Percentiles rank a stretch among this genome's conserved stretches.
These are phyloP conservation scores for Fragum whitleyi DNA, from an alignment of 2,888 invertebrate species.

Conservation along the genomic window DNA sequence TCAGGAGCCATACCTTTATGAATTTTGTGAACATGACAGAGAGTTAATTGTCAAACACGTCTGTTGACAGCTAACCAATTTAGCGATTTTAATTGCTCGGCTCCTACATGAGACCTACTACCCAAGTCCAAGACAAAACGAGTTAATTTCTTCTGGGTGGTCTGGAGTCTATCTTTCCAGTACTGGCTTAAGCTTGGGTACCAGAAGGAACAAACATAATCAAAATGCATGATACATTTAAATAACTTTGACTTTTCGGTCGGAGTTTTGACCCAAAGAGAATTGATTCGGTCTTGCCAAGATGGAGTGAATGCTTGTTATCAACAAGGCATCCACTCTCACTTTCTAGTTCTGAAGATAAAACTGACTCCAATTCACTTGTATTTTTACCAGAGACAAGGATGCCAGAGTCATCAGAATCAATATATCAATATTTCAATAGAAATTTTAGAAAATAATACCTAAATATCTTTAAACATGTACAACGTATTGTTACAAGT, in stretches of 20 bases:
- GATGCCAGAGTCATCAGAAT: conserved; percentile 14
- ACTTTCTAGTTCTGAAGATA: conserved; percentile 1
- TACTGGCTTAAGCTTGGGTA: not conserved
- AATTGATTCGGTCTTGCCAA: conserved; percentile 7
- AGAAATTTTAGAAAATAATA: too few relatives aligned
- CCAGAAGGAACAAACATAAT: not conserved
- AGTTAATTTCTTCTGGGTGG: not conserved
- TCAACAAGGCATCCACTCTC: conserved; percentile 23
- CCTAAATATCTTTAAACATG: too few relatives aligned
- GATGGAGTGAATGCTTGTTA: conserved; percentile 13
- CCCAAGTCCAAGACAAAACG: not conserved
- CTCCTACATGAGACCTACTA: not conserved
- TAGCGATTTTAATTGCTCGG: too few relatives aligned
- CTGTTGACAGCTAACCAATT: too few relatives aligned
- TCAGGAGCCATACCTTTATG: too few relatives aligned
- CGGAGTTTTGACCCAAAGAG: not conserved
- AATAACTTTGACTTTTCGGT: not conserved
- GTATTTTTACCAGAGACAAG: not conserved
- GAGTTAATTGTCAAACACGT: too few relatives aligned
- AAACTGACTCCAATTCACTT: not conserved
- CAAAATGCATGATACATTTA: conserved; percentile 6
- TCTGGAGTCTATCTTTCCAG: not conserved
- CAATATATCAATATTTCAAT: too few relatives aligned
- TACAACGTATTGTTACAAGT: too few relatives aligned
- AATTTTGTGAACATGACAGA: too few relatives aligned